Evolutionary conservation across 1,140 invertebrate species (phyloP), one percentile per base, ranked within the genome.

Genomic region (Scaptodrosophila lebanonensis): DNA sequence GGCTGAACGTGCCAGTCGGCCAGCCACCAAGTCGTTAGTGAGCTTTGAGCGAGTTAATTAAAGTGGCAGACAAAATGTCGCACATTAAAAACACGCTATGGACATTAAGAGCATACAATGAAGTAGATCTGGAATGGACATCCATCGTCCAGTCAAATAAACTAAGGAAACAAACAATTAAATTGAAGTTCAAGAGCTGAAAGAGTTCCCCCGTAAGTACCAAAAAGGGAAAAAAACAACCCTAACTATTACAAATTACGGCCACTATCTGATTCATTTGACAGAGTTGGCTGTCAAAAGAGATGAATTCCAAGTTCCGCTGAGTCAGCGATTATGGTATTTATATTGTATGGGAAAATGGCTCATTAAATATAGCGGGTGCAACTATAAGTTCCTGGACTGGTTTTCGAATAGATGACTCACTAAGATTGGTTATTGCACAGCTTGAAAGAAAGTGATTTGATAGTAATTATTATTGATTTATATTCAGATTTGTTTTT

Each of bases 91-190:
- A 73, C 69, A 73, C 69, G 68, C 69, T 49, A 73, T 49, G 36
- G 62, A 69, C 66, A 69, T 69, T 69, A 69, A 69, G 69, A 72
- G 69, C 69, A 73, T 64, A 59, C 49, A 48, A 38, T 38, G 20
- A 36, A 59, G 64, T 61, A 50, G 40, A 11, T 25, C 13, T 40
- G 39, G 18, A 13, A 15, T n/a, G 18, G 27, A 11, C 50, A 12
- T 33, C 33, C 20, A 8, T 17, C 20, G 35, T 9, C 33, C 40
- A 43, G 39, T 17, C 30, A 16, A 72, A 72, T 72, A 72, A 72
- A 71, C 68, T 72, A 72, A 72, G 68, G 72, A 72, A 66, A 72
- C 68, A 72, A 72, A 72, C 68, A 72, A 66, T 72, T 72, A 72
- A 72, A 72, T 62, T 63, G 47, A 16, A 63, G 57, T 53, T 68